phyloP scores from a whole-genome alignment of 2,113 vertebrate species.

The Nibea albiflora region DNA sequence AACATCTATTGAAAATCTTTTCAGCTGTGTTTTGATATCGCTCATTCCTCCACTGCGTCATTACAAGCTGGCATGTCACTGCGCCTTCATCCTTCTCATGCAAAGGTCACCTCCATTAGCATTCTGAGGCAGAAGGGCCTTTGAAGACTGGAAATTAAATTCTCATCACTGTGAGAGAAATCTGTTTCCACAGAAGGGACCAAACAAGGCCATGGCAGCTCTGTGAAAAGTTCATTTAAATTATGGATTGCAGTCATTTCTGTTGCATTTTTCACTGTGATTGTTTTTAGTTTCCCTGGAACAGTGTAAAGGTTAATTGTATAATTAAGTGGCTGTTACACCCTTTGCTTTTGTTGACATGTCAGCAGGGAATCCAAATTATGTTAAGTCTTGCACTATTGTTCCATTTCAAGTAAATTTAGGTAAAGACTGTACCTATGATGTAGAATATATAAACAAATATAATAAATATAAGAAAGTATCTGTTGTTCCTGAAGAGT shows the following conservation, averaged over 20 bases:
- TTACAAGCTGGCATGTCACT: slow-evolving; percentile 38
- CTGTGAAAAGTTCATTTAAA: slow-evolving; percentile 62
- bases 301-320: slow-evolving; percentile 74
- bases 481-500: background rate
- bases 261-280: slow-evolving; percentile 57
- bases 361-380: slow-evolving; percentile 23
- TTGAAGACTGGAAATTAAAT: slow-evolving; percentile 60
- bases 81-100: slow-evolving; percentile 45
- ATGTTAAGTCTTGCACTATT: slow-evolving; percentile 11
- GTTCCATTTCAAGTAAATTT: slow-evolving; percentile 17
- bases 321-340: slow-evolving; percentile 60
- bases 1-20: background rate
- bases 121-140: slow-evolving; percentile 46
- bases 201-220: slow-evolving; percentile 24
- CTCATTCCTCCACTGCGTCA: slow-evolving; percentile 9
- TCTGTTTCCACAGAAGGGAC: slow-evolving; percentile 46
- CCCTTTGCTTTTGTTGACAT: slow-evolving; percentile 41
- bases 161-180: slow-evolving; percentile 56
- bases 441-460: background rate
- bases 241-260: slow-evolving; percentile 63
- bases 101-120: slow-evolving; percentile 68
- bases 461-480: background rate
- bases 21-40: slow-evolving; percentile 1
- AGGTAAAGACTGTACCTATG: background rate
- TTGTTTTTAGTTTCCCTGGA: slow-evolving; percentile 56